Percentiles rank a stretch among this genome's conserved stretches.
These are phyloP conservation scores for Peucedramus taeniatus DNA, from an alignment of 2,113 vertebrate species.

Conservation along the genomic window DNA sequence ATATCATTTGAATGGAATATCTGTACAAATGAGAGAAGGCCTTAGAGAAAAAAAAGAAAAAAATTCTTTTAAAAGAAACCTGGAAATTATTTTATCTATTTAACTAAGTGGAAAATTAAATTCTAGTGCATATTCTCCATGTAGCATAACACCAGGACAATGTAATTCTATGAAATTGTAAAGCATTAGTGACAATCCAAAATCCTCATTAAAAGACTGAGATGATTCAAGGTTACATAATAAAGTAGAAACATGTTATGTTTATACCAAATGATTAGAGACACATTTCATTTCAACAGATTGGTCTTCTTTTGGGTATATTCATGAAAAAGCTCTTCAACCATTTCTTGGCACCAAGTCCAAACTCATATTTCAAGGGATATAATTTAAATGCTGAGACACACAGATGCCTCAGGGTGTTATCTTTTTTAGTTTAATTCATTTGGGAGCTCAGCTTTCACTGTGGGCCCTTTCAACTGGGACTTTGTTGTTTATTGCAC, in stretches of 20 bases:
- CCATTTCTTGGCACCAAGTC: conserved; percentile 76
- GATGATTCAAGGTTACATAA: conserved; percentile 77
- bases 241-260: conserved; percentile 74
- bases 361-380: conserved; percentile 78
- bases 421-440: conserved; percentile 75
- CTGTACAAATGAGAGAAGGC: not conserved
- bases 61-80: not conserved
- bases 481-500: conserved; percentile 73
- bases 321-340: conserved; percentile 73
- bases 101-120: conserved; percentile 47
- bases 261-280: conserved; percentile 78
- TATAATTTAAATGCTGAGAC: conserved; percentile 82
- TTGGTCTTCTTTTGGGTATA: conserved; percentile 76
- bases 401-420: conserved; percentile 78
- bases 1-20: not conserved
- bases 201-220: conserved; percentile 70
- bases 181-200: conserved; percentile 57
- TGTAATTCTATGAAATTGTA: conserved; percentile 65
- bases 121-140: not conserved
- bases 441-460: conserved; percentile 75
- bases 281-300: conserved; percentile 81
- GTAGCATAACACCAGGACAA: conserved; percentile 38
- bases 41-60: not conserved
- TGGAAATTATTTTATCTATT: conserved; percentile 31
- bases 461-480: conserved; percentile 75